Evolutionary conservation across 1,140 invertebrate genomes (phyloP).

Genomic region (Drosophila bocqueti): DNA sequence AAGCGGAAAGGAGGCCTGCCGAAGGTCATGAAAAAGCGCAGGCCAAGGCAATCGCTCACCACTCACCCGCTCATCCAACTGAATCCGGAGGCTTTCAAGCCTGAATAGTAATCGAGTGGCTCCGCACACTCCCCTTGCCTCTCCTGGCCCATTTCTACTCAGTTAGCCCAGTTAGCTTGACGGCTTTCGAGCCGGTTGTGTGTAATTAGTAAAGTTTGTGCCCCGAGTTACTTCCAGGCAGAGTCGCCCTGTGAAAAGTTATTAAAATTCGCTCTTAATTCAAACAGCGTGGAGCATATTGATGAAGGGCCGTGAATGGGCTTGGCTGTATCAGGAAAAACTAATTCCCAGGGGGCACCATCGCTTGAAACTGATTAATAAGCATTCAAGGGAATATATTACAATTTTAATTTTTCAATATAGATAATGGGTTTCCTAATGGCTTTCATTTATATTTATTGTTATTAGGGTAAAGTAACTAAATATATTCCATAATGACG

Average conservation of each 20-base stretch:
- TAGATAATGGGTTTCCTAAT: not conserved
- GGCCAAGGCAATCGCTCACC: conserved; percentile 43
- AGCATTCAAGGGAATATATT: conserved; percentile 1
- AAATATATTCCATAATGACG: not conserved
- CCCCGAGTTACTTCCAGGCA: conserved; percentile 25
- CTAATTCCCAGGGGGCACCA: conserved; percentile 5
- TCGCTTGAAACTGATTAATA: conserved; percentile 9
- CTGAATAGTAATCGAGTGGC: conserved; percentile 40
- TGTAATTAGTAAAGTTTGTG: conserved; percentile 68
- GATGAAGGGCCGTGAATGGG: conserved; percentile 35
- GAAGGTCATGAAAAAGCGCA: conserved; percentile 46
- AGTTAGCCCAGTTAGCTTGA: conserved; percentile 31
- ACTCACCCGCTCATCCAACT: conserved; percentile 10
- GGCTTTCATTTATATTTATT: not conserved
- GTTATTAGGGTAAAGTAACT: not conserved
- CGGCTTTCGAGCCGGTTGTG: conserved; percentile 13
- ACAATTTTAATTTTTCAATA: not conserved
- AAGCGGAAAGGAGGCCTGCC: conserved; percentile 35
- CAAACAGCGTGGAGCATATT: conserved; percentile 37
- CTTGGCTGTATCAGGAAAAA: conserved; percentile 11
- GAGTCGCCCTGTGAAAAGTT: conserved; percentile 30
- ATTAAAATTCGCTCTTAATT: conserved; percentile 52
- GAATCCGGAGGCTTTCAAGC: conserved; percentile 19
- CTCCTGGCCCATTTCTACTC: conserved; percentile 3
- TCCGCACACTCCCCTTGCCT: not conserved